Base-by-base conservation (phyloP, 2,797 vertebrate genomes). In the Enteromius radiatus region DNA sequence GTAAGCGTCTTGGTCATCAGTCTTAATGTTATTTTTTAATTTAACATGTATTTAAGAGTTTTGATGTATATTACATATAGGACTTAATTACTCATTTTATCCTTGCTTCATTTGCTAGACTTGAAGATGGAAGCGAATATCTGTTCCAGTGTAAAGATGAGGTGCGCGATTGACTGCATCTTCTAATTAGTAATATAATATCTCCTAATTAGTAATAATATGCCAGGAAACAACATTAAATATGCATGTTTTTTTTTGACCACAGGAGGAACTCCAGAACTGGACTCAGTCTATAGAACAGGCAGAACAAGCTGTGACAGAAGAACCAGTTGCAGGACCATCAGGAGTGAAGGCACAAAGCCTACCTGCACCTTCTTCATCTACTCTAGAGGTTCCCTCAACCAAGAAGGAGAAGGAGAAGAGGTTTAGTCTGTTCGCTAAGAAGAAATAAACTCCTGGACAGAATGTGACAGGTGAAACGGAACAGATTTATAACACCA, bases 71-170 rank as follows among this genome's bases (percentile, higher is more conserved):
- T 41, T 64, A 45, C 10, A 23, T 59, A 17, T 47, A 47, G 8
- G 31, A 15, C 43, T 80, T 43, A 59, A 15, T 47, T 36, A 47
- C 45, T 47, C 45, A 14, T 33, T 81, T 78, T 78, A 41, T 69
- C 43, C 21, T 73, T 23, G 36, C 64, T 84, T 7, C 26, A 17
- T 86, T 64, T 75, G 77, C 12, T 91, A 99, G 98, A 84, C 94
- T 99, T 74, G 94, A 84, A 89, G 97, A 98, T 0, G 96, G 97
- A 88, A 97, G 95, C 2, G 97, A 98, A 89, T 99, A 96, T 94
- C 92, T 99, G 80, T 98, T 99, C 93, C 98, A 98, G n/a, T 98
- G 96, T 92, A 99, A 96, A 94, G 97, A 99, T 38, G 97, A 98
- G 96, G 98, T 98, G 90, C 91, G 96, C 88, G 52, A 49, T 41